Conservation (phyloP, 2,113 vertebrate species). For the Pachycephala philippinensis region DNA sequence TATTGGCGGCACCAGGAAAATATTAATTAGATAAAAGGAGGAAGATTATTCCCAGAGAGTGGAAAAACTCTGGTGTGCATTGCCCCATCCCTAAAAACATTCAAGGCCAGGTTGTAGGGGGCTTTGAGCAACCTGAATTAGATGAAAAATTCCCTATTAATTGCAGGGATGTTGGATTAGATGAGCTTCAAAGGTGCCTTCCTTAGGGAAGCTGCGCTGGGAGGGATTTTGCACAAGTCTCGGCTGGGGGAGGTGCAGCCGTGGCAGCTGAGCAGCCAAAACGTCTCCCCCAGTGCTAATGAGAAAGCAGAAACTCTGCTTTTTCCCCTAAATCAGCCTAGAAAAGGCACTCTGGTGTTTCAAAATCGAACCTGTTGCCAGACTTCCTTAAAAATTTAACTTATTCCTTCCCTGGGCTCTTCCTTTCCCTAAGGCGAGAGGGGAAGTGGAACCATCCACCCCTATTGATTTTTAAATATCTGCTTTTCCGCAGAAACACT, state of each 20-base stretch:
- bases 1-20: not conserved
- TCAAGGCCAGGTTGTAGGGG: accelerated
- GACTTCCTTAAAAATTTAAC: constrained; percentile 56
- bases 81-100: not conserved
- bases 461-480: not conserved
- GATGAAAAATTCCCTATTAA: not conserved
- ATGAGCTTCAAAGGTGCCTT: not conserved
- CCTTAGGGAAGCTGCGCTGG: not conserved
- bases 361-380: constrained; percentile 36
- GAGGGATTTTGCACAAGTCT: not conserved
- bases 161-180: not conserved
- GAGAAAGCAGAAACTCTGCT: constrained; percentile 29
- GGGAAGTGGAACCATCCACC: constrained; percentile 11
- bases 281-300: not conserved
- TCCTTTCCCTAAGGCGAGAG: not conserved
- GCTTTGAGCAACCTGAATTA: not conserved
- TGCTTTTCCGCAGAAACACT: not conserved
- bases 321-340: constrained; percentile 44
- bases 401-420: not conserved
- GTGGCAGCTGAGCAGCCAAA: not conserved
- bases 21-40: not conserved
- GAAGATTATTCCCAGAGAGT: not conserved
- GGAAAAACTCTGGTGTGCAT: accelerated
- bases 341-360: constrained; percentile 9
- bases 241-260: not conserved